phyloP scores from a whole-genome alignment of 92 coral and sea anemone species.

The Paragorgia papillata region DNA sequence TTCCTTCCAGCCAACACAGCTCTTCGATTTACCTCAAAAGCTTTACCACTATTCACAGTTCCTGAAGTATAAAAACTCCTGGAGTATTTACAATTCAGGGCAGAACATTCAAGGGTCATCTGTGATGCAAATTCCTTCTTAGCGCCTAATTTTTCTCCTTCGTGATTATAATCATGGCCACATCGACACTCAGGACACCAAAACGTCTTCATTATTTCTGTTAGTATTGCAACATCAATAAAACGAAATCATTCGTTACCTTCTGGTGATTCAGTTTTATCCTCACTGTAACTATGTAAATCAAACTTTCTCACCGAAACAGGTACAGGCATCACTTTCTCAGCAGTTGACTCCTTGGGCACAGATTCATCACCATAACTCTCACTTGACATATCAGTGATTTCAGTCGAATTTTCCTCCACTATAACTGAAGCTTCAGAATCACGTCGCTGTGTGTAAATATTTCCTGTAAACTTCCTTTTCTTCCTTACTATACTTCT shows the following conservation, averaged over 20 bases:
- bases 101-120: constrained; percentile 32
- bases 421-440: constrained; percentile 25
- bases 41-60: constrained; percentile 4
- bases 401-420: constrained; percentile 30
- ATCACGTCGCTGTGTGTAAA: constrained; percentile 11
- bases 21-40: constrained; percentile 22
- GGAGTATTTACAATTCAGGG: constrained; percentile 38
- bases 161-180: constrained; percentile 38
- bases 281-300: constrained; percentile 28
- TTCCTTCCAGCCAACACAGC: constrained; percentile 58
- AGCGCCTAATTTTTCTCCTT: constrained; percentile 45
- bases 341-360: no score
- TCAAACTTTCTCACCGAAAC: constrained; percentile 53
- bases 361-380: no score
- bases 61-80: constrained; percentile 49
- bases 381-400: constrained; percentile 23
- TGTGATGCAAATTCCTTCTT: constrained; percentile 60
- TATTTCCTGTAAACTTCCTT: constrained; percentile 50
- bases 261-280: constrained; percentile 1
- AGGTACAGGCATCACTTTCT: constrained; percentile 26
- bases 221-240: constrained; percentile 40
- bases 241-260: constrained; percentile 54
- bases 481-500: constrained; percentile 39
- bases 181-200: constrained; percentile 51
- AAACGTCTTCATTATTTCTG: constrained; percentile 25